A percentile compares a stretch with the other conserved stretches of the same genome.
These are phyloP conservation scores for Chionis minor DNA, from an alignment of 2,113 vertebrate genomes.

Conservation along the genomic window DNA sequence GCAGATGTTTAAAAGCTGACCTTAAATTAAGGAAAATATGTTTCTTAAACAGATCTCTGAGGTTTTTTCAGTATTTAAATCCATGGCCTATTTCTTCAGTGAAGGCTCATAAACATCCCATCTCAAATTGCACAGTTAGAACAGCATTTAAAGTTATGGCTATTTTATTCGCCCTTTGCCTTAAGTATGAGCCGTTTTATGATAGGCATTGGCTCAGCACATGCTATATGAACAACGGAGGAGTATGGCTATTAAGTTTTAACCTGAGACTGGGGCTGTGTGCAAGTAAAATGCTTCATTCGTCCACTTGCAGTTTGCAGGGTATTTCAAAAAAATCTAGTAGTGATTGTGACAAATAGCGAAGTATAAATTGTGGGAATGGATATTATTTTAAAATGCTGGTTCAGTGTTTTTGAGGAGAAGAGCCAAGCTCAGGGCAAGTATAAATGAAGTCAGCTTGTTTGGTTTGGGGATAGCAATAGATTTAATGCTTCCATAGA, in stretches of 20 bases:
- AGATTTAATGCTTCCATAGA: not conserved
- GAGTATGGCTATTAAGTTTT: not conserved
- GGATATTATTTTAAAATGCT: not conserved
- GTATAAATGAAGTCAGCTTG: not conserved
- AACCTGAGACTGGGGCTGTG: not conserved
- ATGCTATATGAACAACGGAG: not conserved
- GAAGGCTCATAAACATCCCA: not conserved
- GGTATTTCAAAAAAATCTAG: not conserved
- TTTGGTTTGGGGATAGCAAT: not conserved
- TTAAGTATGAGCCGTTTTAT: not conserved
- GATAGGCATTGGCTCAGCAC: not conserved
- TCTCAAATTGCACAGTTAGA: constrained; percentile 1
- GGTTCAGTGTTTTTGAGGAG: not conserved
- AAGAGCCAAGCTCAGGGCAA: not conserved
- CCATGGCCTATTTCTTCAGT: not conserved
- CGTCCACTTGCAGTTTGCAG: not conserved
- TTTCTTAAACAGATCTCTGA: not conserved
- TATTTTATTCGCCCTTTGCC: not conserved
- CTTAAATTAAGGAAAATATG: constrained; percentile 19
- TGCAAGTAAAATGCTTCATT: not conserved
- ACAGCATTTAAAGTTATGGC: not conserved
- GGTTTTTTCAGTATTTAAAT: not conserved
- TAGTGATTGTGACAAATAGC: not conserved
- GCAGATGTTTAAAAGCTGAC: constrained; percentile 19
- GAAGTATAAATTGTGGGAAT: not conserved